Evolutionary conservation across 2,888 invertebrate genomes (phyloP).

Genomic region (Aporophyla nigra): DNA sequence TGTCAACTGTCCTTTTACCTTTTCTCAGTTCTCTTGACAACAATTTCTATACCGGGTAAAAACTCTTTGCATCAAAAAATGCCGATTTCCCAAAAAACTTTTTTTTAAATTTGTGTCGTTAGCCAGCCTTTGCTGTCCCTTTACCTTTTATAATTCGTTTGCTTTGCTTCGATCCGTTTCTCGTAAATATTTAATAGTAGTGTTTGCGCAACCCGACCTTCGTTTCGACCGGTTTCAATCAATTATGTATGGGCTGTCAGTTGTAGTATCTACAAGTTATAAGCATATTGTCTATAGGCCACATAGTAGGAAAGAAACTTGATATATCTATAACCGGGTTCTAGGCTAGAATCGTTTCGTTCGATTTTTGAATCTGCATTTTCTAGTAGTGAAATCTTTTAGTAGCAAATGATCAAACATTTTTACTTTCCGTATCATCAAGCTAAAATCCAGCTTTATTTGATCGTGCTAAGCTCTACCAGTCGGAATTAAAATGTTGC

Average conservation of each 20-base stretch:
- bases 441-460: not conserved
- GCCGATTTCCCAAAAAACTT: not conserved
- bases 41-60: not conserved
- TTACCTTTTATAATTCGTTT: conserved; percentile 20
- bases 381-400: not conserved
- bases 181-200: conserved; percentile 40
- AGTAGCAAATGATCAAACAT: not conserved
- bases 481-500: no score
- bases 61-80: not conserved
- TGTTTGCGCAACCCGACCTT: conserved; percentile 57
- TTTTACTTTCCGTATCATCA: not conserved
- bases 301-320: not conserved
- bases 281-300: conserved; percentile 1
- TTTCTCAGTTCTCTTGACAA: not conserved
- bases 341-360: not conserved
- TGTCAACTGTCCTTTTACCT: no score
- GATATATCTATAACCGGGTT: not conserved
- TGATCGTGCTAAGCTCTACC: no score
- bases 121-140: not conserved
- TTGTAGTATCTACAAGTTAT: not conserved
- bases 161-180: conserved; percentile 15
- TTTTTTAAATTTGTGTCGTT: not conserved
- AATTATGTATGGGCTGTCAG: conserved; percentile 41
- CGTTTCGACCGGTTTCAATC: conserved; percentile 53
- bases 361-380: no score